Percentiles rank a stretch among this genome's conserved stretches.
Conservation (phyloP, 2,888 invertebrate species). For the Adineta ricciae region DNA sequence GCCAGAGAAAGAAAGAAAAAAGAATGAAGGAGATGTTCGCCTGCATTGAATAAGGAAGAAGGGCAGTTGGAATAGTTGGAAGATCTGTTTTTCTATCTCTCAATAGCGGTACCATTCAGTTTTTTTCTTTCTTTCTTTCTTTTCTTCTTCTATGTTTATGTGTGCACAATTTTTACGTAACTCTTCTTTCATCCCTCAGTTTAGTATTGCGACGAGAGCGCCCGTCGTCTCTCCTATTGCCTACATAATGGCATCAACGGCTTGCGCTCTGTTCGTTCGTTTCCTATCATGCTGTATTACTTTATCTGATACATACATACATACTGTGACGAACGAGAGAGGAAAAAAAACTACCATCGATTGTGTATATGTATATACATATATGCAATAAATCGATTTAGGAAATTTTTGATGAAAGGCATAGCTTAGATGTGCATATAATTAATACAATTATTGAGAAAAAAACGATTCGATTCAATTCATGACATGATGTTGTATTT, state of each 20-base stretch:
- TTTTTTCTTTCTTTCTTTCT: neutral
- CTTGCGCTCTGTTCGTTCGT: neutral
- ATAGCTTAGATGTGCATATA: neutral
- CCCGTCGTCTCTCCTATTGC: neutral
- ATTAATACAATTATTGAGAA: neutral
- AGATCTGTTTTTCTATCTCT: neutral
- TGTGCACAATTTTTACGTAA: neutral
- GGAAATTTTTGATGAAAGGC: neutral
- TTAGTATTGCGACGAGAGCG: neutral
- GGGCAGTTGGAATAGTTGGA: neutral
- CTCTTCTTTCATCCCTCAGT: neutral
- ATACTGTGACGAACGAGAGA: neutral
- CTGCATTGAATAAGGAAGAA: neutral
- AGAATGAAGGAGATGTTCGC: neutral
- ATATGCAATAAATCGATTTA: neutral
- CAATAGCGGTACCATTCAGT: neutral
- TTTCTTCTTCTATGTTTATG: neutral
- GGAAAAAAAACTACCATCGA: neutral
- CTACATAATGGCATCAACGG: slow-evolving; percentile 3
- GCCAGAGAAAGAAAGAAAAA: neutral
- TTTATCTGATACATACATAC: neutral
- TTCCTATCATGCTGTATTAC: neutral
- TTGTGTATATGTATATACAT: neutral
- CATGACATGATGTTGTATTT: no score
- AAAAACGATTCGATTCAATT: neutral